Conservation (phyloP, 1,140 invertebrate species). For the Apis florea region DNA sequence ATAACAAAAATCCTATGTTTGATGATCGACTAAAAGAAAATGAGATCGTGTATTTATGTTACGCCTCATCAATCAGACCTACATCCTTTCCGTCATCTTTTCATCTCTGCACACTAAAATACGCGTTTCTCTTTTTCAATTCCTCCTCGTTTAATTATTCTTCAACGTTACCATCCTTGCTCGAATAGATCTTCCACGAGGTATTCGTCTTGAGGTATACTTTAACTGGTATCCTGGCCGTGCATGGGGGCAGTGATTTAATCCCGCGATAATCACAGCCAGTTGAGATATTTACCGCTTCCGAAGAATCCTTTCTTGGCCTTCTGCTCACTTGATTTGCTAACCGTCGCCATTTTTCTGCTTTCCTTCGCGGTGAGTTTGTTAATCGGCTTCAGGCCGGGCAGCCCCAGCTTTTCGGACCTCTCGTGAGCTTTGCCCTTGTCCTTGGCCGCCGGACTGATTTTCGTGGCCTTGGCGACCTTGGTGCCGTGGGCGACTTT, state of each 20-base stretch:
- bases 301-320: conserved; percentile 91
- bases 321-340: conserved; percentile 76
- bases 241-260: conserved; percentile 60
- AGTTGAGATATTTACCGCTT: conserved; percentile 86
- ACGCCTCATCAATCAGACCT: too few species aligned
- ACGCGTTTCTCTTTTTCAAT: too few species aligned
- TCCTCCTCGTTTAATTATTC: neutral
- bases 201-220: neutral
- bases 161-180: neutral
- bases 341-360: conserved; percentile 71
- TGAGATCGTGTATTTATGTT: too few species aligned
- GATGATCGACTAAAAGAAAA: too few species aligned
- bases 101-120: too few species aligned
- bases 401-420: conserved; percentile 67
- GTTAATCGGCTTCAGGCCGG: conserved; percentile 77
- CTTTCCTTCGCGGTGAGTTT: conserved; percentile 78
- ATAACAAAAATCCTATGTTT: too few species aligned
- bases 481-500: conserved; percentile 87
- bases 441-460: conserved; percentile 78
- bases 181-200: neutral
- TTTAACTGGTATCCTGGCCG: neutral
- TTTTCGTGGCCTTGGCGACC: conserved; percentile 86
- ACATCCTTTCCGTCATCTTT: too few species aligned
- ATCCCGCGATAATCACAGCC: conserved; percentile 81
- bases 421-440: conserved; percentile 62